Conservation (phyloP, 2,113 vertebrate species). For the Lethenteron camtschaticum region DNA sequence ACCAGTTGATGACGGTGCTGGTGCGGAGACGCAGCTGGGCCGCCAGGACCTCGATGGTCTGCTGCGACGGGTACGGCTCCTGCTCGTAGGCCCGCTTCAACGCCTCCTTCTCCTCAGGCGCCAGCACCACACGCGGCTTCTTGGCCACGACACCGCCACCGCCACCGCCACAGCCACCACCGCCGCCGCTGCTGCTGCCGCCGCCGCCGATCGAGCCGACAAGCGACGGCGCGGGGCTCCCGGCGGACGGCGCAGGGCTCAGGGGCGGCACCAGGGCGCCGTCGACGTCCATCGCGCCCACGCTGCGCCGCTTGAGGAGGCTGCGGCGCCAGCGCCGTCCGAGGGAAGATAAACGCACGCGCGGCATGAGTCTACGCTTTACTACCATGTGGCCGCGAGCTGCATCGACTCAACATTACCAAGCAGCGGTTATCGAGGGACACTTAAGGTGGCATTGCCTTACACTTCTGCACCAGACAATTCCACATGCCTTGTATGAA, state of each 20-base stretch:
- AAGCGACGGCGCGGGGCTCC: background rate
- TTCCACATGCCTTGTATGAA: no score
- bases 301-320: conserved; percentile 2
- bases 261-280: background rate
- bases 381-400: no score
- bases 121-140: conserved; percentile 76
- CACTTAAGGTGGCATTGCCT: no score
- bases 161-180: no score
- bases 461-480: no score
- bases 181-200: no score
- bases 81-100: conserved; percentile 67
- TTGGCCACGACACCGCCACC: conserved; percentile 53
- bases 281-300: background rate
- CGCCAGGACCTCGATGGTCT: conserved; percentile 79
- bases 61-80: conserved; percentile 91
- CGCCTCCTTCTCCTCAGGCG: conserved; percentile 72
- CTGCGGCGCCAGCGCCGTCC: background rate
- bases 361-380: no score
- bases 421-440: no score
- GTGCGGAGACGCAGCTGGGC: conserved; percentile 83
- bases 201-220: background rate
- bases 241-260: background rate
- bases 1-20: conserved; percentile 99
- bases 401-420: no score
- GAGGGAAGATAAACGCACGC: no score